phyloP scores from a whole-genome alignment of 2,797 vertebrate genomes.

The Sylvia borin region DNA sequence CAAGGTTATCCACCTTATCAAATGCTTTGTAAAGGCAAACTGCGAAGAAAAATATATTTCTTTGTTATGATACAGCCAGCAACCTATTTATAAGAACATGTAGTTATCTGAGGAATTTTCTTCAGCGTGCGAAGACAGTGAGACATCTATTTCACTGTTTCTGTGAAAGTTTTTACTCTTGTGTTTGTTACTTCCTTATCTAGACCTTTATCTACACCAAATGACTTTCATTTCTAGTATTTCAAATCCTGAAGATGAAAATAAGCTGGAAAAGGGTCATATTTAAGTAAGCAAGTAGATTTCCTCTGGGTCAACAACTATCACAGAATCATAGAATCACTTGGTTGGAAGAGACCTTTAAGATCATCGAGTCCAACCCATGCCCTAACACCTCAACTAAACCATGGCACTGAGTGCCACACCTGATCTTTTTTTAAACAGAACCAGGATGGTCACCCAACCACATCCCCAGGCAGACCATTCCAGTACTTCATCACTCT shows the following conservation, averaged over 20 bases:
- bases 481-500: background rate
- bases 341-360: background rate
- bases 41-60: background rate
- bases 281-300: background rate
- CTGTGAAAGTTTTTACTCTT: background rate
- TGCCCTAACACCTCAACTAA: no score
- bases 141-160: background rate
- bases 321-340: background rate
- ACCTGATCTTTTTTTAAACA: background rate
- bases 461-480: fast-evolving
- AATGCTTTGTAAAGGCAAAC: background rate
- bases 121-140: background rate
- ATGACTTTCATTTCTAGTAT: background rate
- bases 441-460: no score
- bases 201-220: background rate
- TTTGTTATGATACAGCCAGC: background rate
- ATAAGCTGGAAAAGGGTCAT: background rate
- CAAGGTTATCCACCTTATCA: background rate
- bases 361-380: background rate
- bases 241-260: background rate
- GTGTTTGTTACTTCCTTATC: background rate
- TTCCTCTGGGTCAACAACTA: background rate
- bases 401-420: background rate
- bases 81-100: background rate
- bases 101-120: background rate